Percentiles rank a stretch among this genome's conserved stretches.
Conservation (phyloP, 2,888 invertebrate species). For the Lithophane semibrunnea region DNA sequence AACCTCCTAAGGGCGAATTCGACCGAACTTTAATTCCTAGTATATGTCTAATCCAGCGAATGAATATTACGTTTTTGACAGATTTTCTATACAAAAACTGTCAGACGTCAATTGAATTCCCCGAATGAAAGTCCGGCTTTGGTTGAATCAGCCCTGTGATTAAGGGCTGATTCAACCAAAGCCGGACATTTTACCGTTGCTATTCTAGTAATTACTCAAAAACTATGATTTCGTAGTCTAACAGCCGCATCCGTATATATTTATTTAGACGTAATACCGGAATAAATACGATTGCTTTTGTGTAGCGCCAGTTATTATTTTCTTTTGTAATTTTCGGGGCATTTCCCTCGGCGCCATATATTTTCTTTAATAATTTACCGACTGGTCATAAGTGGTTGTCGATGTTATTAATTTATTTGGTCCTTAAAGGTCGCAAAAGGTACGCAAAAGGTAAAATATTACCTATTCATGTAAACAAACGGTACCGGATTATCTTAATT, state of each 20-base stretch:
- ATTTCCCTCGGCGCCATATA: constrained; percentile 60
- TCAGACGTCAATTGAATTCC: too few species aligned
- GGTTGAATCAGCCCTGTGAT: too few species aligned
- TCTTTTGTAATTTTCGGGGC: constrained; percentile 78
- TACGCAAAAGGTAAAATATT: constrained; percentile 28
- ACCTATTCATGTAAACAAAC: constrained; percentile 53
- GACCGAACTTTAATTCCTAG: too few species aligned
- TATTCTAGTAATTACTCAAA: background rate
- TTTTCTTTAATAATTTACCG: constrained; percentile 66
- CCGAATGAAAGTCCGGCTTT: too few species aligned
- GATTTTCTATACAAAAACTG: too few species aligned
- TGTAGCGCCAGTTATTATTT: constrained; percentile 75
- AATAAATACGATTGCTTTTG: constrained; percentile 81
- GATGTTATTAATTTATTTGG: constrained; percentile 66
- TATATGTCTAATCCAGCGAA: too few species aligned
- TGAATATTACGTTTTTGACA: too few species aligned
- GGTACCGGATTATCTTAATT: constrained; percentile 56
- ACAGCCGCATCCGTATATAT: constrained; percentile 65
- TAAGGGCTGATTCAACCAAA: too few species aligned
- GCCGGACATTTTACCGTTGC: too few species aligned
- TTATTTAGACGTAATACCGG: constrained; percentile 80
- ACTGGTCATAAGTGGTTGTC: constrained; percentile 57
- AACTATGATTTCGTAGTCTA: background rate
- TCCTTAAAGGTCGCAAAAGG: constrained; percentile 34
- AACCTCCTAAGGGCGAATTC: background rate